phyloP scores from a whole-genome alignment of 2,888 invertebrate species.

The Latrodectus elegans region DNA sequence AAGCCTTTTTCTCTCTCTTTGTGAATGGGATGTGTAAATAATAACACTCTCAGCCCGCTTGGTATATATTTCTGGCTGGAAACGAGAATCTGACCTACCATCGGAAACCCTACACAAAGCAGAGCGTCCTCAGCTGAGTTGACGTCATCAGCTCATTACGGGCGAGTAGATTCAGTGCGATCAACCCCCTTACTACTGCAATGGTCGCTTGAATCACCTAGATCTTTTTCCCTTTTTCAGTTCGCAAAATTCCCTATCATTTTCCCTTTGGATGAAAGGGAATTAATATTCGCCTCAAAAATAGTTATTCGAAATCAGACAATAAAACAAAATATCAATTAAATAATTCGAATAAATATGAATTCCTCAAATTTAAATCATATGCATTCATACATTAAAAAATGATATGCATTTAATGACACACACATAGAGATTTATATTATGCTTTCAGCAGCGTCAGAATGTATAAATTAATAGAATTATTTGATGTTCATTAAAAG shows the following conservation, averaged over 20 bases:
- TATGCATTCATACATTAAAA: too few species aligned
- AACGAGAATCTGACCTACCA: constrained; percentile 55
- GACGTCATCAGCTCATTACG: constrained; percentile 59
- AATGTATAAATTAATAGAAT: too few species aligned
- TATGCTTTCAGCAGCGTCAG: too few species aligned
- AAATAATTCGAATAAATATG: too few species aligned
- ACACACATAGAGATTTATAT: too few species aligned
- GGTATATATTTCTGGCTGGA: constrained; percentile 14
- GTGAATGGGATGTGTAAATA: constrained; percentile 29
- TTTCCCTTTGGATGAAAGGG: constrained; percentile 25
- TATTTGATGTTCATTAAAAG: too few species aligned
- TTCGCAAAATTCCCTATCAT: constrained; percentile 24
- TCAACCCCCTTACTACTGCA: constrained; percentile 44
- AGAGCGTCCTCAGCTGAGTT: constrained; percentile 67
- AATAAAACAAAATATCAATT: neutral
- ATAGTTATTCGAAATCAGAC: neutral
- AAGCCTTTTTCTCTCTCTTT: neutral
- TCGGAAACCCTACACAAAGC: constrained; percentile 54
- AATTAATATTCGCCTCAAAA: neutral
- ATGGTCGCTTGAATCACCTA: neutral
- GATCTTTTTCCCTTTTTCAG: constrained; percentile 21
- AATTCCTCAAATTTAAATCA: too few species aligned
- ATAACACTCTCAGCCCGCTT: constrained; percentile 12
- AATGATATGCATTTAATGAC: too few species aligned
- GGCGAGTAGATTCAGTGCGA: constrained; percentile 33